Conservation (phyloP, 2,797 vertebrate genomes). For the Eidolon dupreanum region DNA sequence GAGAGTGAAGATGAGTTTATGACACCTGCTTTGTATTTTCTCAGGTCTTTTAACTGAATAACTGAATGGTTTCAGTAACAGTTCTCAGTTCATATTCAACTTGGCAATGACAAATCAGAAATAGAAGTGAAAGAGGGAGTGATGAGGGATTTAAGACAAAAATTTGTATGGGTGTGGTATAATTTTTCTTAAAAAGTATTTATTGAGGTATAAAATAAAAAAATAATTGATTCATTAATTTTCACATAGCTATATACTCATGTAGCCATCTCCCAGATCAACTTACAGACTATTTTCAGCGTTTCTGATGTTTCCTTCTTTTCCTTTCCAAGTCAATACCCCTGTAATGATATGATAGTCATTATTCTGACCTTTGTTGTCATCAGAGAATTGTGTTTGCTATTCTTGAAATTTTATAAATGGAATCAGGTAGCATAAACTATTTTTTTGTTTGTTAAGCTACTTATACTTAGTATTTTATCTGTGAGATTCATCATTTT, state of each 20-base stretch:
- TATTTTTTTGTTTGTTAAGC: neutral
- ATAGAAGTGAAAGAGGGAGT: neutral
- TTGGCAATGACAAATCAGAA: neutral
- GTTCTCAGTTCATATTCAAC: neutral
- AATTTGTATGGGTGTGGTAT: neutral
- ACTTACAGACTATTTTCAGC: neutral
- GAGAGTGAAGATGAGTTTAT: neutral
- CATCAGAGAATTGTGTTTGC: neutral
- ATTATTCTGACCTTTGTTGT: neutral
- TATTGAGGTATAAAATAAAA: neutral
- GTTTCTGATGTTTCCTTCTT: neutral
- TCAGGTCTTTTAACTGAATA: neutral
- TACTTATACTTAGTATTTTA: neutral
- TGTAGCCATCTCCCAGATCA: neutral
- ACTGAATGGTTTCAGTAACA: neutral
- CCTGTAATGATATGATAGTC: neutral
- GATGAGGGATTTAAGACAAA: neutral
- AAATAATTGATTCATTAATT: neutral
- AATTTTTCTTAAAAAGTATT: neutral
- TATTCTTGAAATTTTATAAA: neutral
- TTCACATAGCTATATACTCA: neutral
- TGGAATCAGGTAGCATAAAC: neutral
- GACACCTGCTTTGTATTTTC: neutral
- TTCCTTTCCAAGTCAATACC: neutral
- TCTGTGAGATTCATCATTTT: neutral